A percentile compares a stretch with the other conserved stretches of the same genome.
Conservation (phyloP, 1,140 invertebrate genomes). For the Drosophila guanche region DNA sequence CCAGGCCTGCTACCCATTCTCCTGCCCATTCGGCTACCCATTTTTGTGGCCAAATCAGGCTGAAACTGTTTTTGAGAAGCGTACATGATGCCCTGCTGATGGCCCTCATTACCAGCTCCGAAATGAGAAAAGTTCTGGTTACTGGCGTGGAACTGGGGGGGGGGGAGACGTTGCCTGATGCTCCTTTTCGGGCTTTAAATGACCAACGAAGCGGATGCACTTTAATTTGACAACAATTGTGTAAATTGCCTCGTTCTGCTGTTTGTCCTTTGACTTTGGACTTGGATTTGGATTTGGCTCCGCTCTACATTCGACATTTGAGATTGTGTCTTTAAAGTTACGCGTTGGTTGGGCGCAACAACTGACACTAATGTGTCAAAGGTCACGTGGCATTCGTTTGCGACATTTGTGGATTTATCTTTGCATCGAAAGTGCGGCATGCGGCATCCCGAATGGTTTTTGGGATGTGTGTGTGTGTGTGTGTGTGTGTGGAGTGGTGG, state of each 20-base stretch:
- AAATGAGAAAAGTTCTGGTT: slow-evolving; percentile 1
- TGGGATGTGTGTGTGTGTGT: slow-evolving; percentile 9
- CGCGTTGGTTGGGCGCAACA: slow-evolving; percentile 23
- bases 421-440: slow-evolving; percentile 47
- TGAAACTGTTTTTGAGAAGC: slow-evolving; percentile 80
- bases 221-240: slow-evolving; percentile 83
- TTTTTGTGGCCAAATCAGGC: slow-evolving; percentile 36
- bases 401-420: slow-evolving; percentile 76
- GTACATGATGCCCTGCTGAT: slow-evolving; percentile 62
- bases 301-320: slow-evolving; percentile 7
- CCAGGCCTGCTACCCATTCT: too few relatives aligned
- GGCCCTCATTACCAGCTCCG: slow-evolving; percentile 49
- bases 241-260: slow-evolving; percentile 79
- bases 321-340: slow-evolving; percentile 18
- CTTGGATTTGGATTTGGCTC: neutral
- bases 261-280: slow-evolving; percentile 68
- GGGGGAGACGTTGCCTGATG: neutral
- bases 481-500: slow-evolving; percentile 10
- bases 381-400: slow-evolving; percentile 82
- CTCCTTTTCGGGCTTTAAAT: slow-evolving; percentile 73
- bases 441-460: slow-evolving; percentile 16
- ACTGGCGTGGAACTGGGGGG: neutral
- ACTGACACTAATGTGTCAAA: slow-evolving; percentile 83
- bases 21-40: neutral
- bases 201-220: slow-evolving; percentile 82